These are phyloP conservation scores for Pocillopora damicornis DNA, from an alignment of 64 coral and sea anemone genomes.

Conservation along the genomic window DNA sequence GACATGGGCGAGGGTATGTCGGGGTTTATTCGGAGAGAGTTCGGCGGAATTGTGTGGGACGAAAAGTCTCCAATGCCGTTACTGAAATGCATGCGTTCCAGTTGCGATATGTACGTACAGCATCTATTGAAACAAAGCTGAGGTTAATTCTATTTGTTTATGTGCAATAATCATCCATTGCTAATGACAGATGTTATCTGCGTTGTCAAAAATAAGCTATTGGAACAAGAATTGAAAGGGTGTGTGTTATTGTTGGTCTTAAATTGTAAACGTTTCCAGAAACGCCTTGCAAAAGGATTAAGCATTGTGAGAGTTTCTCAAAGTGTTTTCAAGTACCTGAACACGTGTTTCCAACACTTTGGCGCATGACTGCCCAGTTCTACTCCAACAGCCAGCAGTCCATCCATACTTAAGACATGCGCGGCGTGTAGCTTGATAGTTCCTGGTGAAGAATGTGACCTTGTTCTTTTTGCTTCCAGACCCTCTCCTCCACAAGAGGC, in stretches of 20 bases:
- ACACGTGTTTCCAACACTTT: slow-evolving; percentile 99
- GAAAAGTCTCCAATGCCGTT: slow-evolving; percentile 45
- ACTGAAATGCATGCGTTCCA: slow-evolving; percentile 80
- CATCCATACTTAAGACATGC: slow-evolving; percentile 96
- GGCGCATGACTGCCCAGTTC: slow-evolving; percentile 95
- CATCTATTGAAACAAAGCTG: slow-evolving; percentile 36
- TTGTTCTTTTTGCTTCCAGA: slow-evolving; percentile 41
- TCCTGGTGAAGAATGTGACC: slow-evolving; percentile 19
- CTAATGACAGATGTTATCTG: too few relatives aligned
- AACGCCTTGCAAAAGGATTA: too few relatives aligned
- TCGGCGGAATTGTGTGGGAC: slow-evolving; percentile 32
- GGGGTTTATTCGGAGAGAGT: slow-evolving; percentile 44
- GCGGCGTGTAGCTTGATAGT: slow-evolving; percentile 88
- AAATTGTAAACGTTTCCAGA: too few relatives aligned
- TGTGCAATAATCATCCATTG: too few relatives aligned
- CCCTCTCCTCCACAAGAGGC: slow-evolving; percentile 89
- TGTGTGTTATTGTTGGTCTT: too few relatives aligned
- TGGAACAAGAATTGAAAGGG: background rate
- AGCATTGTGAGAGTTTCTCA: background rate
- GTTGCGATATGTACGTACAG: slow-evolving; percentile 80
- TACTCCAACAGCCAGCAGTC: slow-evolving; percentile 86
- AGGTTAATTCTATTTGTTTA: background rate
- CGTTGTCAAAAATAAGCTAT: too few relatives aligned
- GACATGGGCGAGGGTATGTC: slow-evolving; percentile 84
- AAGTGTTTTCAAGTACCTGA: slow-evolving; percentile 50